phyloP scores from a whole-genome alignment of 2,888 invertebrate genomes.

The Osedax frankpressi region DNA sequence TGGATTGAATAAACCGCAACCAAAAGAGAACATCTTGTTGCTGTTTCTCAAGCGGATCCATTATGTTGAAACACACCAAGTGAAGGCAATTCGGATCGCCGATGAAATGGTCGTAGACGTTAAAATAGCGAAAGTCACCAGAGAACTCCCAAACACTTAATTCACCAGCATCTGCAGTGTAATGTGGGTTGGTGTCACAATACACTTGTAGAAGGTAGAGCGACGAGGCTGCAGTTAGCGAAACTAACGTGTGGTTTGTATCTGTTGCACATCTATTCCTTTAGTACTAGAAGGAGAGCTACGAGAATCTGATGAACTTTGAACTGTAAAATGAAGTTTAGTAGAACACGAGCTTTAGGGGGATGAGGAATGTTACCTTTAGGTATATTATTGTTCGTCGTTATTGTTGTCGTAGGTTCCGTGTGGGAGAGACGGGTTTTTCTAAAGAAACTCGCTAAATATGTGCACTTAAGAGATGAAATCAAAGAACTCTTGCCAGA shows the following conservation, averaged over 20 bases:
- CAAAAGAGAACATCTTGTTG: constrained; percentile 53
- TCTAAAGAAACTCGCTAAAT: constrained; percentile 57
- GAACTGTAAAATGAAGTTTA: too few species aligned
- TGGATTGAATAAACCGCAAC: constrained; percentile 60
- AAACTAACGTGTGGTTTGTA: constrained; percentile 47
- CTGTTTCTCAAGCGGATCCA: constrained; percentile 56
- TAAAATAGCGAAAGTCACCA: constrained; percentile 59
- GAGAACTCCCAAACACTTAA: constrained; percentile 63
- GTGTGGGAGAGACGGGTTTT: constrained; percentile 22
- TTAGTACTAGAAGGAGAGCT: constrained; percentile 50
- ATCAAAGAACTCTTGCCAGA: constrained; percentile 61
- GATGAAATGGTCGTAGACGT: constrained; percentile 61
- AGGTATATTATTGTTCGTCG: neutral
- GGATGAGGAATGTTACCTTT: too few species aligned
- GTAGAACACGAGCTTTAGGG: too few species aligned
- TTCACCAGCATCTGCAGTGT: constrained; percentile 53
- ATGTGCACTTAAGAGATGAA: constrained; percentile 57
- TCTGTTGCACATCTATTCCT: constrained; percentile 56
- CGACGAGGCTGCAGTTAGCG: too few species aligned
- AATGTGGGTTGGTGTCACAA: too few species aligned
- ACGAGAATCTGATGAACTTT: too few species aligned
- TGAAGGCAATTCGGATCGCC: constrained; percentile 55
- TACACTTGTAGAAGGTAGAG: too few species aligned
- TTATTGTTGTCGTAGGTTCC: neutral
- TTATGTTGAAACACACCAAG: constrained; percentile 57